Evolutionary conservation across 2,888 invertebrate genomes (phyloP), one percentile per base, ranked within the genome.

Genomic region (Sturmia bella): DNA sequence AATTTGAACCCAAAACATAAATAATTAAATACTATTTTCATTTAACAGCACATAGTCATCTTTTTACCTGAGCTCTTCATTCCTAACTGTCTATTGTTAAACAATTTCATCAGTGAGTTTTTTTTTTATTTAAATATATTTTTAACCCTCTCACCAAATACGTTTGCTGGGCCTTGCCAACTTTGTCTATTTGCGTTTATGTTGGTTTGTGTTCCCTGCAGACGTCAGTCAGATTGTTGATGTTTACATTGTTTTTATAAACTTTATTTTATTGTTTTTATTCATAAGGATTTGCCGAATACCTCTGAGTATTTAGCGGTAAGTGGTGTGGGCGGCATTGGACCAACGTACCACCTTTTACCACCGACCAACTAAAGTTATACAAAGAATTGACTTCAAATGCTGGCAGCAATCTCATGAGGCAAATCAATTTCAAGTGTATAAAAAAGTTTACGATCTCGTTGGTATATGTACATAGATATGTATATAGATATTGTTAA

Each of bases 341-440:
- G 66, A 54, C 13, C 24, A 48, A n/a, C 21, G n/a, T 41, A 4
- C 68, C 63, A 70, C 73, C 17, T 63, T 56, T 63, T 64, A 72
- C 68, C 41, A 21, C 68, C 32, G 64, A 81, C 19, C 56, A 56
- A 74, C 69, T 63, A 52, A 52, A 77, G 57, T 74, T 59, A 39
- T 66, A 77, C 64, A 70, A 50, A 45, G 41, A 48, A 66, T 37
- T 66, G 59, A 57, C 5, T 64, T 50, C 68, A 69, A 69, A 83
- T 83, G 82, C 82, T 84, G 83, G 77, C 81, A 84, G 66, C 77
- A 82, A 77, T 82, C 84, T 82, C 83, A 19, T 50, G 83, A 73
- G 84, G 78, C 82, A 82, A 83, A 84, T 83, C 82, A 83, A 80
- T 83, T 78, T 84, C 66, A 75, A 50, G 54, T 84, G 81, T 70